Percentiles rank a stretch among this genome's conserved stretches.
phyloP scores from a whole-genome alignment of 2,113 vertebrate genomes.

The Hippocampus comes region DNA sequence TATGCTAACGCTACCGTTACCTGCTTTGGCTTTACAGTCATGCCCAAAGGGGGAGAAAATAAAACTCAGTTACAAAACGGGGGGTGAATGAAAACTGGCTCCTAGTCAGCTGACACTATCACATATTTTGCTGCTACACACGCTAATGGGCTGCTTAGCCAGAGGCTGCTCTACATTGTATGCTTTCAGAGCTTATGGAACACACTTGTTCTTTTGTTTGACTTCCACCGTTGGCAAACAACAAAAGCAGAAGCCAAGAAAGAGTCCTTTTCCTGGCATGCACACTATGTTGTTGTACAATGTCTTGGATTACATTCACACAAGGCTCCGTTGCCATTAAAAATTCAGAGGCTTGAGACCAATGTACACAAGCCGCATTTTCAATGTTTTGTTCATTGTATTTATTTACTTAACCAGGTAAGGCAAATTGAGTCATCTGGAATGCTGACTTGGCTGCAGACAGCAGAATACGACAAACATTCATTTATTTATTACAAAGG shows the following conservation, averaged over 20 bases:
- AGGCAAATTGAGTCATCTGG: too few species aligned
- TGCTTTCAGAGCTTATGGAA: constrained; percentile 23
- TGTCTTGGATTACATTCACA: background rate
- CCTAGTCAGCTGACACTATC: constrained; percentile 1
- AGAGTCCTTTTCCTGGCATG: background rate
- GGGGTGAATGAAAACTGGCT: background rate
- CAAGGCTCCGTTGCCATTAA: background rate
- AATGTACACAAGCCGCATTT: too few species aligned
- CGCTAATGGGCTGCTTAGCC: constrained; percentile 32
- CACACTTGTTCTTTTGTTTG: constrained; percentile 26
- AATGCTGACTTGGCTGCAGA: too few species aligned
- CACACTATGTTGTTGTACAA: background rate
- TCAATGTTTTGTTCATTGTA: too few species aligned
- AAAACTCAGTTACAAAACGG: constrained; percentile 10
- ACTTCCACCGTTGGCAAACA: constrained; percentile 38
- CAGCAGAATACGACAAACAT: too few species aligned
- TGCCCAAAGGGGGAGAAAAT: constrained; percentile 40
- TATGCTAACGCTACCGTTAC: constrained; percentile 45
- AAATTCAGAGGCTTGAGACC: too few species aligned
- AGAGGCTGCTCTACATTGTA: constrained; percentile 15
- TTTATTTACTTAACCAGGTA: too few species aligned
- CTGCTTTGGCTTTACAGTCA: constrained; percentile 71
- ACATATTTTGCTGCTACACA: background rate
- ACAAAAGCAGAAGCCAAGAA: constrained; percentile 14
- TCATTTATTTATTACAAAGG: too few species aligned